A percentile compares a stretch with the other conserved stretches of the same genome.
phyloP scores from a whole-genome alignment of 2,113 vertebrate genomes.

The Toxotes chatareus region DNA sequence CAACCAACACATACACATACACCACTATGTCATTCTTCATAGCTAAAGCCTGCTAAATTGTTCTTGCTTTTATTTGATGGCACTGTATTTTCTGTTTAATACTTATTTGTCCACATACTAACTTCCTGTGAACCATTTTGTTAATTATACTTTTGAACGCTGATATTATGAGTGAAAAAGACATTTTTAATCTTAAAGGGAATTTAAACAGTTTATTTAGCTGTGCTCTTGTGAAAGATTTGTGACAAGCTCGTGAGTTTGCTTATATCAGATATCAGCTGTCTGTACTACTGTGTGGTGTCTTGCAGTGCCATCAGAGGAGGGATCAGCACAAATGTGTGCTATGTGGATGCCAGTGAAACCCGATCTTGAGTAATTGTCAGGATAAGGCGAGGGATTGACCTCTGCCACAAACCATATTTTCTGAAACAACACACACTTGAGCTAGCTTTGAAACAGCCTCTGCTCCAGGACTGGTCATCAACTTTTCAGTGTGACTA shows the following conservation, averaged over 20 bases:
- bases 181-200: not conserved
- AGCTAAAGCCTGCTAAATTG: not conserved
- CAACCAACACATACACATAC: not conserved
- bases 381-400: conserved; percentile 76
- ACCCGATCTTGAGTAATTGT: conserved; percentile 81
- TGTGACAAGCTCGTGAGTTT: conserved; percentile 14
- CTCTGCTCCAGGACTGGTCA: conserved; percentile 57
- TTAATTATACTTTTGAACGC: not conserved
- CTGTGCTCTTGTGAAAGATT: conserved; percentile 20
- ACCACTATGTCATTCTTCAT: not conserved
- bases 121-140: not conserved
- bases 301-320: conserved; percentile 57
- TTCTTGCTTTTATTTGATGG: conserved; percentile 3
- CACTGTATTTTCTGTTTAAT: not conserved
- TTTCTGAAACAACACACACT: conserved; percentile 80
- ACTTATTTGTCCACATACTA: not conserved
- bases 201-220: conserved; percentile 28
- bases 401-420: conserved; percentile 78
- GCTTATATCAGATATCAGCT: conserved; percentile 50
- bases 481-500: conserved; percentile 69
- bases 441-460: conserved; percentile 70
- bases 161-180: not conserved
- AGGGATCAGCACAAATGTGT: conserved; percentile 60
- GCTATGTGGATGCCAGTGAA: conserved; percentile 60
- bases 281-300: conserved; percentile 25